Evolutionary conservation across 2,797 vertebrate genomes (phyloP).

Genomic region (Eidolon dupreanum): DNA sequence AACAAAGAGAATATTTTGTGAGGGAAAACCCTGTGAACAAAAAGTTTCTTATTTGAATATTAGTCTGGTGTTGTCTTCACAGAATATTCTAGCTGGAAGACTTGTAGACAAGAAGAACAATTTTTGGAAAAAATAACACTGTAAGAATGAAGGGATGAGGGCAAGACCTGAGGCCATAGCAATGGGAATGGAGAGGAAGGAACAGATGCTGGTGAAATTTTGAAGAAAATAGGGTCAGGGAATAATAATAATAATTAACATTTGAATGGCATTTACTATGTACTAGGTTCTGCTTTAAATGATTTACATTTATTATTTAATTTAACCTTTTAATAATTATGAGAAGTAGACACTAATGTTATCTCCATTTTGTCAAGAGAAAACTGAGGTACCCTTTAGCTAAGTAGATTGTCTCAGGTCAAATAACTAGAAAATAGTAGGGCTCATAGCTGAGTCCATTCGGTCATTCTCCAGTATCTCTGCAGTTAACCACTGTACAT

Average conservation of each 20-base stretch:
- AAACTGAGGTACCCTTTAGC: not conserved
- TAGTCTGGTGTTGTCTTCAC: not conserved
- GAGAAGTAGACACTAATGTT: not conserved
- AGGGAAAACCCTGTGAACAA: not conserved
- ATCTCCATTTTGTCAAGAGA: not conserved
- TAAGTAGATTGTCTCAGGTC: not conserved
- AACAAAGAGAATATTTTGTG: not conserved
- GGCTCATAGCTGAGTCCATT: not conserved
- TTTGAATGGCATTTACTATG: not conserved
- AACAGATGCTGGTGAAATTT: not conserved
- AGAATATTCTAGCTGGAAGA: not conserved
- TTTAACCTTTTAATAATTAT: not conserved
- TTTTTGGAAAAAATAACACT: not conserved
- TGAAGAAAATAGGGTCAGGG: not conserved
- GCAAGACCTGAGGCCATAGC: fast-evolving
- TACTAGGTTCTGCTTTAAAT: not conserved
- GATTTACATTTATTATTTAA: not conserved
- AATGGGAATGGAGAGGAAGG: not conserved
- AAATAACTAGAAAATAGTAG: not conserved
- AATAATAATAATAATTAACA: not conserved
- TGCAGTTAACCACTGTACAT: not conserved
- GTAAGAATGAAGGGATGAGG: not conserved
- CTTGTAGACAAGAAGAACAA: not conserved
- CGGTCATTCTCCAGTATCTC: not conserved
- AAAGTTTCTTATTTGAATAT: not conserved